A percentile compares a stretch with the other conserved stretches of the same genome.
Evolutionary conservation across 2,797 vertebrate genomes (phyloP).

Genomic region (Oreortyx pictus): DNA sequence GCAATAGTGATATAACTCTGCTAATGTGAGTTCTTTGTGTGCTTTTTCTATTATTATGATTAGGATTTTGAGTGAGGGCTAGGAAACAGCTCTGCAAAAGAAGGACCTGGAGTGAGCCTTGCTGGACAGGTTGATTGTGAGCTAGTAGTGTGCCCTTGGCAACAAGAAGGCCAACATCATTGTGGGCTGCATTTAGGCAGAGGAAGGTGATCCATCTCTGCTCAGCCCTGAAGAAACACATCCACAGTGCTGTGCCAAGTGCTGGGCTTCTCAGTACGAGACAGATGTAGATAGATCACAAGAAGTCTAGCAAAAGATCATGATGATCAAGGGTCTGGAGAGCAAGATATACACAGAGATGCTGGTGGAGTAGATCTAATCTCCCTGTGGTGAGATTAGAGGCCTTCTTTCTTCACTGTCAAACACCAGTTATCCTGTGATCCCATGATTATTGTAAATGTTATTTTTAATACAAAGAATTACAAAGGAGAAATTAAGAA

Average conservation of each 20-base stretch:
- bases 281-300: accelerated
- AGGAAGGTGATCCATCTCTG: neutral
- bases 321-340: neutral
- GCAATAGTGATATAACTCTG: neutral
- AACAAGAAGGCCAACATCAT: accelerated
- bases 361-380: neutral
- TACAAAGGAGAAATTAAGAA: neutral
- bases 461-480: neutral
- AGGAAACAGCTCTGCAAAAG: neutral
- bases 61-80: accelerated
- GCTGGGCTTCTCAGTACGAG: accelerated
- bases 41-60: neutral
- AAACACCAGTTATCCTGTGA: neutral
- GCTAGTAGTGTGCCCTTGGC: neutral
- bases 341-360: neutral
- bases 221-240: no score
- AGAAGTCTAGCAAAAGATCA: neutral
- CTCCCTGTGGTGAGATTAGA: neutral
- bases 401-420: neutral
- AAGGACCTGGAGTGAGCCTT: accelerated
- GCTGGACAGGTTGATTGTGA: accelerated
- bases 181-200: neutral
- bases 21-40: neutral
- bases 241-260: neutral
- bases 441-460: neutral